Evolutionary conservation across 2,797 vertebrate genomes (phyloP), one percentile per base, ranked within the genome.

Genomic region (Peromyscus nudipes): DNA sequence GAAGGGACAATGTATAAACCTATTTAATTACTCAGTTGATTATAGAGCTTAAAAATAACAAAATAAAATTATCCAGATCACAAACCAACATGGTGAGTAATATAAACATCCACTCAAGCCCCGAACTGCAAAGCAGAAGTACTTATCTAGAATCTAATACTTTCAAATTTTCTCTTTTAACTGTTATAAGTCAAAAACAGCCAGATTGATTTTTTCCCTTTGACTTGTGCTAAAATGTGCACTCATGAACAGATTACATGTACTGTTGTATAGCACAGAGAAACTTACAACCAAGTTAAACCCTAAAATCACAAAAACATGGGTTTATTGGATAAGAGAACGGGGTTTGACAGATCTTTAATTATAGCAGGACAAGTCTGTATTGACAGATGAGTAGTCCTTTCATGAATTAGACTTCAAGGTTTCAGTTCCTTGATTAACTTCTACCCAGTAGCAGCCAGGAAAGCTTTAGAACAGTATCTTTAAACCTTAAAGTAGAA

Each of bases 141-240:
- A 91, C 85, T 89, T 83, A 96, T 67, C 52, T 81, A 91, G 87
- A 98, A 98, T 97, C n/a, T 94, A 96, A 92, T 93, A 96, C 71
- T 96, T 96, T 87, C 96, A 16, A 90, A 96, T 96, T 98, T 95
- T 96, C 95, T 97, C 95, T 97, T 96, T 97, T 96, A 97, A 96
- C 94, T 94, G 95, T 96, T 83, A 3, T 80, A 92, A 96, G 83
- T 94, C 97, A 97, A 96, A 21, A 89, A 46, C 31, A 92, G 84
- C 55, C 77, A 95, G 96, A 87, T 60, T 81, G 81, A 86, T 97
- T 98, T 97, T 93, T 92, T 94, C 60, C 64, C 73, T 97, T 97
- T 96, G 94, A 96, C 89, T 97, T 96, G 89, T 89, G 60, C 71
- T 95, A 83, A 96, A 97, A 97, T 6, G 82, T 95, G 98, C 69